A percentile compares a stretch with the other conserved stretches of the same genome.
phyloP scores from a whole-genome alignment of 2,113 vertebrate genomes.

The Epinephelus lanceolatus region DNA sequence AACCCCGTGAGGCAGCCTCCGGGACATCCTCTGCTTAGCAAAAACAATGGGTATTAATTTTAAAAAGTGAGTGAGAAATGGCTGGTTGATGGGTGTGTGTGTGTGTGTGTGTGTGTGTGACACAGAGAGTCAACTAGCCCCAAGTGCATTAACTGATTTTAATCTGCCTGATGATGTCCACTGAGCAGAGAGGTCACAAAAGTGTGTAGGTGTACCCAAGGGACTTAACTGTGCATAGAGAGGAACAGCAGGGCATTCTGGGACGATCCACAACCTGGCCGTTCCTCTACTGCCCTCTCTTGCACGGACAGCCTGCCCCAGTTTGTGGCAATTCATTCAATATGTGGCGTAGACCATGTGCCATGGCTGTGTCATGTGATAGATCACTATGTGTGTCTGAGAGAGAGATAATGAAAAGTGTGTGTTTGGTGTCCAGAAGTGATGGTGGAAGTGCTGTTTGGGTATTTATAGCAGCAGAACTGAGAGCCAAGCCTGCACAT shows the following conservation, averaged over 20 bases:
- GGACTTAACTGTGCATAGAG: constrained; percentile 45
- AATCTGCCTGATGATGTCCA: constrained; percentile 76
- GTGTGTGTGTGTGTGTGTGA: constrained; percentile 14
- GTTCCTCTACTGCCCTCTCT: constrained; percentile 17
- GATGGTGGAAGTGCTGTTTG: background rate
- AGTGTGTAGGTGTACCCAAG: constrained; percentile 26
- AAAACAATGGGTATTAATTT: constrained; percentile 79
- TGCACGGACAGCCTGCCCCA: background rate
- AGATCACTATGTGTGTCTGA: background rate
- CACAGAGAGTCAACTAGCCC: constrained; percentile 37
- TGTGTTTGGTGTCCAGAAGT: constrained; percentile 1
- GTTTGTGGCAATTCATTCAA: background rate
- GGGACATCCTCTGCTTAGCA: constrained; percentile 74
- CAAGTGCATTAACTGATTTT: constrained; percentile 69
- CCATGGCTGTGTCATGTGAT: background rate
- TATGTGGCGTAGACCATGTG: background rate
- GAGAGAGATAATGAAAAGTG: background rate
- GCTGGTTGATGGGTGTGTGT: constrained; percentile 38
- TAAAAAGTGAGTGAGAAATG: constrained; percentile 68
- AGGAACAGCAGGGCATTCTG: constrained; percentile 29
- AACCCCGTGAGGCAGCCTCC: constrained; percentile 63
- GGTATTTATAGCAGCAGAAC: background rate
- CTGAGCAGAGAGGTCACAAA: constrained; percentile 53
- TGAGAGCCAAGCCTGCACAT: background rate
- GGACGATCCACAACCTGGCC: constrained; percentile 16